These are phyloP conservation scores for Leptarthrus brevirostris DNA, from an alignment of 2,888 invertebrate genomes.

Conservation along the genomic window DNA sequence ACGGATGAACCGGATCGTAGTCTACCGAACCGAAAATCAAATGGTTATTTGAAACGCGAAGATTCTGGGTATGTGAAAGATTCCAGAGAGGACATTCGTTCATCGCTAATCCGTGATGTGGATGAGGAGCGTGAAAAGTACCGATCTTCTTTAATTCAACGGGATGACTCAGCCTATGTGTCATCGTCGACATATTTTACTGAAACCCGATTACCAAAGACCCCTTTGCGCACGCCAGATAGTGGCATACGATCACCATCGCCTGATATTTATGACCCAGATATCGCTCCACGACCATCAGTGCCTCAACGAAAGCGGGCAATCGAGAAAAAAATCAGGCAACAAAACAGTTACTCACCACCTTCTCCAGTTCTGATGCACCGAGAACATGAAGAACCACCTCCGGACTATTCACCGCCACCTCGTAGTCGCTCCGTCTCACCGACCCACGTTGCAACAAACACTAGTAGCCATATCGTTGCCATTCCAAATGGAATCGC, in stretches of 20 bases:
- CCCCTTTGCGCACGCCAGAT: conserved; percentile 58
- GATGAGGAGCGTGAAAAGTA: conserved; percentile 65
- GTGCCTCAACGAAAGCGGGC: conserved; percentile 77
- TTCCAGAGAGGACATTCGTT: conserved; percentile 59
- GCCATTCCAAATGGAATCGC: conserved; percentile 65
- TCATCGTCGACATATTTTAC: conserved; percentile 72
- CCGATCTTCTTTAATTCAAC: conserved; percentile 69
- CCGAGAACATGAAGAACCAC: conserved; percentile 71
- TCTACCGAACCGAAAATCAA: conserved; percentile 54
- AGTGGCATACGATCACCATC: conserved; percentile 56
- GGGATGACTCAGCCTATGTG: conserved; percentile 71
- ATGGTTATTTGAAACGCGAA: conserved; percentile 58
- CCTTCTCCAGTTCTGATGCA: conserved; percentile 66
- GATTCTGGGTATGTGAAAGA: conserved; percentile 60
- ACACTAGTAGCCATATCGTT: conserved; percentile 61
- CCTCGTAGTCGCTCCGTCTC: conserved; percentile 65
- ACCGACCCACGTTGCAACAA: conserved; percentile 61
- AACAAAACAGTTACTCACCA: conserved; percentile 60
- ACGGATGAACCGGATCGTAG: conserved; percentile 58
- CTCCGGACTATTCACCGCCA: conserved; percentile 79
- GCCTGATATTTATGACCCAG: conserved; percentile 54
- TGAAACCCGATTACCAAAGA: conserved; percentile 70
- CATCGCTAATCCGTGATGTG: conserved; percentile 69
- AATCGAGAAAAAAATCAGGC: conserved; percentile 70
- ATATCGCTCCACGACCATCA: conserved; percentile 68